These are phyloP conservation scores for Lepeophtheirus salmonis DNA, from an alignment of 1,140 invertebrate species.

Conservation along the genomic window DNA sequence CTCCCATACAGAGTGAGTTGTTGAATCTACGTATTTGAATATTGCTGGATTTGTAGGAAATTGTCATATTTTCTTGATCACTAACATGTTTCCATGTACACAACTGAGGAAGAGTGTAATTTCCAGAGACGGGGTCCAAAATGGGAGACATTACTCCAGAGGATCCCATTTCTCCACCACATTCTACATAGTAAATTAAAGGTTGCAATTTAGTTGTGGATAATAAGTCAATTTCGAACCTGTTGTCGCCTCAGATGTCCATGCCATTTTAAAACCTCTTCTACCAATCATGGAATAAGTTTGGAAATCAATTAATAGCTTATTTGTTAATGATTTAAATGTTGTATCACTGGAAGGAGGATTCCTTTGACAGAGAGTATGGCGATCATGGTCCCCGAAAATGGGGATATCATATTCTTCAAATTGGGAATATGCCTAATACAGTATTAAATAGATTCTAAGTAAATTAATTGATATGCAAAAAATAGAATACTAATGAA, in stretches of 20 bases:
- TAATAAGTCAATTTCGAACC: no score
- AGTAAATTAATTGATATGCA: no score
- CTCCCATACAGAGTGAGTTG: background rate
- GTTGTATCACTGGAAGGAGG: background rate
- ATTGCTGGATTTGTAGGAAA: background rate
- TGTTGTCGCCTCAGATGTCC: background rate
- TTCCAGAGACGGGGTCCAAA: background rate
- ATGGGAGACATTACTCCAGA: background rate
- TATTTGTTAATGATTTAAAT: background rate
- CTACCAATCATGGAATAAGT: constrained; percentile 20
- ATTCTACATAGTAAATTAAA: no score
- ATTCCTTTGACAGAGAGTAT: background rate
- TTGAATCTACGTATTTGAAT: background rate
- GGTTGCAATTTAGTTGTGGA: no score
- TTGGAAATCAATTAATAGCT: constrained; percentile 22
- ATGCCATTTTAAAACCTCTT: constrained; percentile 19
- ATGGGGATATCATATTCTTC: no score
- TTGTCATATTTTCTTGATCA: background rate
- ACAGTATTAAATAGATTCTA: no score
- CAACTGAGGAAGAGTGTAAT: background rate
- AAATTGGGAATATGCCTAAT: no score
- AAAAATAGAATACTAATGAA: no score
- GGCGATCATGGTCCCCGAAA: background rate
- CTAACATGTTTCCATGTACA: background rate
- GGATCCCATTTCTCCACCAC: constrained; percentile 1